Evolutionary conservation across 2,113 vertebrate species (phyloP).

Genomic region (Marmota flaviventris): DNA sequence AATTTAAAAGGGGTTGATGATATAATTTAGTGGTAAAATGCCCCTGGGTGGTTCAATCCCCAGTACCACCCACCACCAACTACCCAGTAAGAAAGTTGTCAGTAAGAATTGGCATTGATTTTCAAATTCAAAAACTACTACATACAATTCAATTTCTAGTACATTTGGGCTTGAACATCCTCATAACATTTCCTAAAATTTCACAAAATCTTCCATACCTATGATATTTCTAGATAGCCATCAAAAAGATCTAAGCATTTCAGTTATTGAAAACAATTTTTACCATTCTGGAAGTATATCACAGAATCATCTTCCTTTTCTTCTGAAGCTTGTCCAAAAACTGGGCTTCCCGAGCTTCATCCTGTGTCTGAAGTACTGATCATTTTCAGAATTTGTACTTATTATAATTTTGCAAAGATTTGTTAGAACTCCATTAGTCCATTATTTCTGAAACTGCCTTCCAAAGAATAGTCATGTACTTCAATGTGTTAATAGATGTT

Average conservation of each 20-base stretch:
- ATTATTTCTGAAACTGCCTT: conserved; percentile 34
- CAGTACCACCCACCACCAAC: not conserved
- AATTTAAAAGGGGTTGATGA: no score
- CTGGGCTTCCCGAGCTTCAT: not conserved
- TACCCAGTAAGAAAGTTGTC: not conserved
- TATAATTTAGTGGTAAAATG: no score
- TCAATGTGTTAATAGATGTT: not conserved
- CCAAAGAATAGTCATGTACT: not conserved
- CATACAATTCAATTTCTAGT: conserved; percentile 1
- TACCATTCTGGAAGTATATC: not conserved
- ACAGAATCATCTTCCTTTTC: conserved; percentile 4
- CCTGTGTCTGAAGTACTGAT: not conserved
- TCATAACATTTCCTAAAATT: conserved; percentile 33
- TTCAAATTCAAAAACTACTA: conserved; percentile 29
- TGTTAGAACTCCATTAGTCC: conserved; percentile 13
- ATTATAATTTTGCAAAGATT: not conserved
- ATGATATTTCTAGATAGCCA: not conserved
- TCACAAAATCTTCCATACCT: not conserved
- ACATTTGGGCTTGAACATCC: conserved; percentile 28
- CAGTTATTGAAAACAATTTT: not conserved
- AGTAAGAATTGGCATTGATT: conserved; percentile 36
- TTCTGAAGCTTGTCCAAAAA: conserved; percentile 33
- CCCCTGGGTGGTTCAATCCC: no score
- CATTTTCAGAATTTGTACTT: conserved; percentile 25
- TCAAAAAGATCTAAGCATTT: conserved; percentile 2